Conservation (phyloP, 1,140 invertebrate genomes). For the Bombus balteatus region DNA sequence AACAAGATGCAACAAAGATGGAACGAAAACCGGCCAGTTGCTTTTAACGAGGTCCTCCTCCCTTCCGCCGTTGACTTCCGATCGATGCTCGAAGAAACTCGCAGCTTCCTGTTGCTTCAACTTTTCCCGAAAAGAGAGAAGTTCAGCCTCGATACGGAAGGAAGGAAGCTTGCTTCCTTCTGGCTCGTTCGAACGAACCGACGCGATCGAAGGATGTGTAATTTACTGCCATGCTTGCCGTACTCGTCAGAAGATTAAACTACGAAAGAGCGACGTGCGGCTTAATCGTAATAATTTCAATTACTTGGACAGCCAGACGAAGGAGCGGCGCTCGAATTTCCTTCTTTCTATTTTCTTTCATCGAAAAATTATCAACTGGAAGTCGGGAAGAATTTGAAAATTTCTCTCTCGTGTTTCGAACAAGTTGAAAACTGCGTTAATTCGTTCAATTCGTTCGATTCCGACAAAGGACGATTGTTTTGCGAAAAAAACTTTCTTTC, state of each 20-base stretch:
- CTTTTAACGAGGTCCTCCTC: conserved; percentile 3
- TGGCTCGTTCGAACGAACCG: conserved; percentile 28
- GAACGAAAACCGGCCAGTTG: neutral
- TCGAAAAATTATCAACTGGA: too few species aligned
- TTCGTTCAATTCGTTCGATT: too few species aligned
- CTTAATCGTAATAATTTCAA: conserved; percentile 75
- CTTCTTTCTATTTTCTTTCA: neutral
- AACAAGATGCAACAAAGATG: conserved; percentile 11
- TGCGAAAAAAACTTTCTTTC: too few species aligned
- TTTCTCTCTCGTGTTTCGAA: too few species aligned
- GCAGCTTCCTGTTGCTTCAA: conserved; percentile 24
- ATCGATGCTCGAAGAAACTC: neutral
- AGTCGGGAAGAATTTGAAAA: too few species aligned
- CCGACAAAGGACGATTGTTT: too few species aligned
- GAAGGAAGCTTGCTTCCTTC: too few species aligned
- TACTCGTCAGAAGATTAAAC: conserved; percentile 59
- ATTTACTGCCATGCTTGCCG: conserved; percentile 20
- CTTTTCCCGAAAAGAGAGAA: neutral
- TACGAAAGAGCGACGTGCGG: conserved; percentile 43
- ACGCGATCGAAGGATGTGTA: conserved; percentile 35
- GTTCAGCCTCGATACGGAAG: neutral
- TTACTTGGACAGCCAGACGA: conserved; percentile 29
- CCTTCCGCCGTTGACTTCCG: neutral
- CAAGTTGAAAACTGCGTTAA: too few species aligned
- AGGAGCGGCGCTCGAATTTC: neutral